These are phyloP conservation scores for Synaphobranchus kaupii DNA, from an alignment of 2,797 vertebrate genomes.

Conservation along the genomic window DNA sequence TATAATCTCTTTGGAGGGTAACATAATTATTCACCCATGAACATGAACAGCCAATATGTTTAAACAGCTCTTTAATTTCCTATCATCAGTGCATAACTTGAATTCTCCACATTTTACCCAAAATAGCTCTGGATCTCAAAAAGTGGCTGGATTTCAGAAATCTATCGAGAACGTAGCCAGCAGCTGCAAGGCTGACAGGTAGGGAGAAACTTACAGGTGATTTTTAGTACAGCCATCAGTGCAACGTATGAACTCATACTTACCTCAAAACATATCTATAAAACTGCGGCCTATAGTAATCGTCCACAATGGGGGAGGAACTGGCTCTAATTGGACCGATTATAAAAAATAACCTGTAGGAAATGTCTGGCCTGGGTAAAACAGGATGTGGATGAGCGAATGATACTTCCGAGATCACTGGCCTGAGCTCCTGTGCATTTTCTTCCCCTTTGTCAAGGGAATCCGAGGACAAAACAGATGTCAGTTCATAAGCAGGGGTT, in stretches of 20 bases:
- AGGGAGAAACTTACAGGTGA: neutral
- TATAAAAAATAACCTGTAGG: neutral
- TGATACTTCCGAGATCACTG: neutral
- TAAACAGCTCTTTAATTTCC: too few species aligned
- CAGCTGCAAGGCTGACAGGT: neutral
- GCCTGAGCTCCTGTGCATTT: neutral
- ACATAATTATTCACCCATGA: too few species aligned
- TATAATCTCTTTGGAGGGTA: too few species aligned
- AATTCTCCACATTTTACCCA: too few species aligned
- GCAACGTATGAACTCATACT: neutral
- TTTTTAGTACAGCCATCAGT: too few species aligned
- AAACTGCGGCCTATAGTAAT: neutral
- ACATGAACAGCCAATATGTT: too few species aligned
- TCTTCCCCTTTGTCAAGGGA: neutral
- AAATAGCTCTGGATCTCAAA: too few species aligned
- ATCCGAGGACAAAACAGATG: neutral
- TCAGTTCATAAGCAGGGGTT: neutral
- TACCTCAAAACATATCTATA: neutral
- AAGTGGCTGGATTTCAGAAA: too few species aligned
- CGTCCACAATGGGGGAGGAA: neutral
- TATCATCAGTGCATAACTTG: too few species aligned
- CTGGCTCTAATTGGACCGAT: neutral
- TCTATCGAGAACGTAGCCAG: neutral
- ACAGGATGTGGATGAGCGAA: neutral
- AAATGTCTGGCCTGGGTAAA: neutral